Evolutionary conservation across 2,888 invertebrate genomes (phyloP).

Genomic region (Lottia scabra): DNA sequence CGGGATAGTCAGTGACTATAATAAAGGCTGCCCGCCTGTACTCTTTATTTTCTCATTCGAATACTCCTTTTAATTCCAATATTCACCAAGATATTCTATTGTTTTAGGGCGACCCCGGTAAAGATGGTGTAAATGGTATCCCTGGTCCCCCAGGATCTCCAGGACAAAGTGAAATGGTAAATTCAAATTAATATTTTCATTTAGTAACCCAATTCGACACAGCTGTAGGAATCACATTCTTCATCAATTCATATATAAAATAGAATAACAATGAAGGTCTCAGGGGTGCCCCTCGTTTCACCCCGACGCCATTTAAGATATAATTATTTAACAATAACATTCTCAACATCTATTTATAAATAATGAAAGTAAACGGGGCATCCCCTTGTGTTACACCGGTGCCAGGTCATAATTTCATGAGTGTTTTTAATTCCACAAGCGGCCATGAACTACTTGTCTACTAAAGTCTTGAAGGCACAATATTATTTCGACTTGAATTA

Average conservation of each 20-base stretch:
- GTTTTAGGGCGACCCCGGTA: constrained; percentile 43
- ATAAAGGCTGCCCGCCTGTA: no score
- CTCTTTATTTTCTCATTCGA: no score
- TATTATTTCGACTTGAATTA: not conserved
- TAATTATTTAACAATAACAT: no score
- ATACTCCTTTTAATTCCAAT: no score
- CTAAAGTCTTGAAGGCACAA: not conserved
- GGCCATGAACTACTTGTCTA: not conserved
- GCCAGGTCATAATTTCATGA: not conserved
- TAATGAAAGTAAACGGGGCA: no score
- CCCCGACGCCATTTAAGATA: not conserved
- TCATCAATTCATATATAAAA: not conserved
- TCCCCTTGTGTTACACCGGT: not conserved
- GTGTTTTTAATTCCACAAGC: not conserved
- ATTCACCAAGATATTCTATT: no score
- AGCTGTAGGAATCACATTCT: not conserved
- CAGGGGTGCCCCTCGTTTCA: not conserved
- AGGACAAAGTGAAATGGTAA: constrained; percentile 46
- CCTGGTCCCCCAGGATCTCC: constrained; percentile 52
- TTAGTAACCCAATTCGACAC: no score
- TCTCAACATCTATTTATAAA: no score
- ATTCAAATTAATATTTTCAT: not conserved
- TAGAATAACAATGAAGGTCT: not conserved
- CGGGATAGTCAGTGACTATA: no score
- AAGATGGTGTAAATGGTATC: constrained; percentile 45